phyloP scores from a whole-genome alignment of 2,797 vertebrate species.

The Arrhamphus sclerolepis region DNA sequence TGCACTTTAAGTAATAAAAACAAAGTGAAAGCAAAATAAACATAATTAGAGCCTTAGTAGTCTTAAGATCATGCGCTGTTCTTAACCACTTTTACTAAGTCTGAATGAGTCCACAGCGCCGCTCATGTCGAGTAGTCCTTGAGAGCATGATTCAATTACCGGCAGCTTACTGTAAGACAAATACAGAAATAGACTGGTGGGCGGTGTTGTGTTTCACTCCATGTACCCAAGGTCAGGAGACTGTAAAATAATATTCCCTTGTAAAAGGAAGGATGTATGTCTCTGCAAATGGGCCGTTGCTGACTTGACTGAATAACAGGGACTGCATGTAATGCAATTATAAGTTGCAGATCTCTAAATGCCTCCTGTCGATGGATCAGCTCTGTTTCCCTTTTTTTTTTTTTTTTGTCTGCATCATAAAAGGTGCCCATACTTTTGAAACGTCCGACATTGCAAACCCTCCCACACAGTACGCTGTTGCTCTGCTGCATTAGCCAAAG shows the following conservation, averaged over 20 bases:
- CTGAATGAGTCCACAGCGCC: slow-evolving; percentile 56
- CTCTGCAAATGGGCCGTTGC: slow-evolving; percentile 69
- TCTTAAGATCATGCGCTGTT: slow-evolving; percentile 47
- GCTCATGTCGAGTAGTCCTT: slow-evolving; percentile 57
- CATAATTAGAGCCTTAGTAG: slow-evolving; percentile 35
- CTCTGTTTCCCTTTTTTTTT: slow-evolving; percentile 24
- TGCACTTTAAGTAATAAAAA: slow-evolving; percentile 37
- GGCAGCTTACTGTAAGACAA: slow-evolving; percentile 78
- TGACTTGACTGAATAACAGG: slow-evolving; percentile 56
- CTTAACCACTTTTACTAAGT: slow-evolving; percentile 55
- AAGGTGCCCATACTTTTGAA: slow-evolving; percentile 10
- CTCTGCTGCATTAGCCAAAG: no score
- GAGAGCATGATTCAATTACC: slow-evolving; percentile 80
- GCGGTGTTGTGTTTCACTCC: slow-evolving; percentile 77
- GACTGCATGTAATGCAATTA: slow-evolving; percentile 35
- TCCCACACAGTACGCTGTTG: no score
- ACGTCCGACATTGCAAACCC: no score
- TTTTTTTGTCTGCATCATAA: slow-evolving; percentile 14
- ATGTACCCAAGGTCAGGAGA: slow-evolving; percentile 81
- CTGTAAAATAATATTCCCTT: slow-evolving; percentile 72
- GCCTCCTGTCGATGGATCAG: slow-evolving; percentile 9
- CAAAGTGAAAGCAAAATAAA: slow-evolving; percentile 31
- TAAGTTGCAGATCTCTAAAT: slow-evolving; percentile 29
- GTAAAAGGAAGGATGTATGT: slow-evolving; percentile 70
- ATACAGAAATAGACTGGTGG: slow-evolving; percentile 77